Evolutionary conservation across 2,113 vertebrate species (phyloP), one percentile per base, ranked within the genome.

Genomic region (Pipa parva): DNA sequence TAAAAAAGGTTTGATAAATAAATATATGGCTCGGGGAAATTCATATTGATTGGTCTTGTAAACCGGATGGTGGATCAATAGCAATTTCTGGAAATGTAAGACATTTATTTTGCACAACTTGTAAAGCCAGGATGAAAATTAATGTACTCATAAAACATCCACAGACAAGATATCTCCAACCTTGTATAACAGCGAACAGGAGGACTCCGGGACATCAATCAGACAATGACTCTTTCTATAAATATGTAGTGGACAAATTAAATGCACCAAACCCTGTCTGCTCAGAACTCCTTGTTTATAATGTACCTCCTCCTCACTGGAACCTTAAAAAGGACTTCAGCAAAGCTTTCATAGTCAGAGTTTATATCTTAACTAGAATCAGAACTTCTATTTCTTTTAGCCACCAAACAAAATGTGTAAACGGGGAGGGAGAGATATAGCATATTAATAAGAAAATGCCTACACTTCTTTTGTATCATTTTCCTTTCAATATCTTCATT

Each of bases 41-140:
- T 52, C 24, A 64, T 87, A 88, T 88, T 81, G 88, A 88, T 88
- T 77, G 81, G 77, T 72, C 82, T 87, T 85, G 79, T 84, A 86
- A 85, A 88, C 46, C 17, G 57, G 37, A 78, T 74, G 83, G 74
- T 75, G 67, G 73, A 88, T 88, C 83, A 37, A 89, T 88, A 87
- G 78, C 78, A 86, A 88, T 89, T 87, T 88, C 83, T 85, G 78
- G 81, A 88, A 88, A 85, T 76, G 74, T 77, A 76, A 81, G 78
- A 72, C 82, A 77, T 84, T 88, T 84, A 83, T 84, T 88, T 81
- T 78, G 81, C 79, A 78, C 20, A 75, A 70, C 71, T 83, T 76
- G 79, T 80, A 79, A 74, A 78, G 66, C 24, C 9, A 81, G 79
- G 76, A 80, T 83, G 82, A 83, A 83, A 88, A 83, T 83, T 82